Base-by-base conservation (phyloP, 2,797 vertebrate genomes). In the Paedocypris micromegethes region DNA sequence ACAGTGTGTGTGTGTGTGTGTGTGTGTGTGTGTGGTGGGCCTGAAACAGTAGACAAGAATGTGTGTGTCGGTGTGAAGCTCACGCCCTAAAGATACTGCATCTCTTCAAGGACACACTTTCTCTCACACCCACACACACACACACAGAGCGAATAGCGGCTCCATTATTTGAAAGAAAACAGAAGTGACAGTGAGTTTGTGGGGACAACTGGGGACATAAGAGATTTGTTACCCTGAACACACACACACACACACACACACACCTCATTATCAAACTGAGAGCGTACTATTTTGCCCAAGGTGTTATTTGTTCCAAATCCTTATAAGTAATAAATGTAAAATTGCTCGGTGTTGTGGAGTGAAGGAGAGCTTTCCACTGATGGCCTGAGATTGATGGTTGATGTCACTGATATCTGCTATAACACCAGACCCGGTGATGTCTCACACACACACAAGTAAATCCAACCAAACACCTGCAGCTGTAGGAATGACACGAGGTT, bases 101-200 rank as follows among this genome's bases (percentile, higher is more conserved):
- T 64, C 55, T 70, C 52, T 70, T 61, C 73, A 70, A 74, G 67
- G 68, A 58, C 61, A 79, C 66, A 55, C 58, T 64, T 54, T 72
- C 66, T 69, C 74, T 72, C 72, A 74, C 72, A 77, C 41, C 70
- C 38, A 72, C 74, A 74, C 59, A 72, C 58, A 71, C 57, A 66
- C 66, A 66, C 61, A 74, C 44, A 64, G 52, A 58, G 39, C 58
- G 5, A 61, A 48, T 73, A 46, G 75, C 80, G 80, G 59, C 63
- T 66, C 64, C 77, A 74, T 23, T 9, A 75, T 70, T 77, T 85
- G 86, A 87, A 77, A 68, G 66, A 82, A 84, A 87, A 70, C 72
- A 79, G 77, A 84, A 86, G 80, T 86, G 86, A 86, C 83, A 38
- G 65, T 77, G 73, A 86, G 83, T 64, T 84, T 82, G 79, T 70